Evolutionary conservation across 2,797 vertebrate genomes (phyloP).

Genomic region (Chelidonichthys spinosus): DNA sequence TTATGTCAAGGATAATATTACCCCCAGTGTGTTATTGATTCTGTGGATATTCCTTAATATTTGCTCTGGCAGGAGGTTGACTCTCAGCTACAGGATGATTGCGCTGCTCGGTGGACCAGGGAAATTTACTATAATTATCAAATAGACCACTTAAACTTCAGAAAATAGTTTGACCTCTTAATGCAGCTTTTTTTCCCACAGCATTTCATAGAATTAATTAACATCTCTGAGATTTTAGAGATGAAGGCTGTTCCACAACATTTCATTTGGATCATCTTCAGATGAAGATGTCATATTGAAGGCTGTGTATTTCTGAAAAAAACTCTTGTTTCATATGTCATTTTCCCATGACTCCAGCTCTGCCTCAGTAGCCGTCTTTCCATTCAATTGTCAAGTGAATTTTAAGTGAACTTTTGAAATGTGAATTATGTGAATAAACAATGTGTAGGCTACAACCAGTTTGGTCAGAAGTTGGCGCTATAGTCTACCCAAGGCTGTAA

Average conservation of each 20-base stretch:
- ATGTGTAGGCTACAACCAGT: too few relatives aligned
- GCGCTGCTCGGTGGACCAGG: slow-evolving; percentile 35
- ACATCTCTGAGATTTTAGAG: slow-evolving; percentile 34
- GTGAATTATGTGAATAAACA: too few relatives aligned
- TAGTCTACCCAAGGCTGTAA: too few relatives aligned
- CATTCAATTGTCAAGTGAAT: too few relatives aligned
- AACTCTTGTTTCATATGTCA: slow-evolving; percentile 32
- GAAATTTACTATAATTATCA: slow-evolving; percentile 75
- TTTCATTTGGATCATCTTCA: slow-evolving; percentile 8
- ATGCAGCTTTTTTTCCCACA: slow-evolving; percentile 7
- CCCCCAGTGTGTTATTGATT: slow-evolving; percentile 52
- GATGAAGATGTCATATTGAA: background rate
- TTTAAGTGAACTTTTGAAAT: too few relatives aligned
- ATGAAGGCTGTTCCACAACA: background rate
- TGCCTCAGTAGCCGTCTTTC: too few relatives aligned
- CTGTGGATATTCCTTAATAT: slow-evolving; percentile 59
- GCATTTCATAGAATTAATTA: slow-evolving; percentile 25
- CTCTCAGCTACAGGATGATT: slow-evolving; percentile 57
- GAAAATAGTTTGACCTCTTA: slow-evolving; percentile 61
- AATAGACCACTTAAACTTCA: slow-evolving; percentile 74
- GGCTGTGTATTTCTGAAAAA: slow-evolving; percentile 3
- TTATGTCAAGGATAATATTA: slow-evolving; percentile 61
- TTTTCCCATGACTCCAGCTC: slow-evolving; percentile 1
- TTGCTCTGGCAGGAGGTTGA: slow-evolving; percentile 66
- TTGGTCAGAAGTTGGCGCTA: too few relatives aligned